Conservation (phyloP, 2,888 invertebrate genomes). For the Cordilura impudica region DNA sequence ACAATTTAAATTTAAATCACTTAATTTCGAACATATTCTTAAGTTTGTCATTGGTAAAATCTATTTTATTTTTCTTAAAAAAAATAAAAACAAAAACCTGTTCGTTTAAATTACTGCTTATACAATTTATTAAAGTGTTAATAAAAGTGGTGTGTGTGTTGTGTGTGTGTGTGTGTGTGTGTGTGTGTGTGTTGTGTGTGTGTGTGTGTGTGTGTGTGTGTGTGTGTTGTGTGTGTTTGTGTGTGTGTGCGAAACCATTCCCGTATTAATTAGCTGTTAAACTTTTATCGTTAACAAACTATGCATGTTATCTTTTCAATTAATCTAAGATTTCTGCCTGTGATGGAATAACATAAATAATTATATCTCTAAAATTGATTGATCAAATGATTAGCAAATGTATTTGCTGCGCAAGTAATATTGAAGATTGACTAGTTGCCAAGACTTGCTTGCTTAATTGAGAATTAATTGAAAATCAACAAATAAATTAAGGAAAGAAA, state of each 20-base stretch:
- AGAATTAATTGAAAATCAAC: slow-evolving; percentile 57
- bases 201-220: slow-evolving; percentile 29
- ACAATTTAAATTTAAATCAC: too few species aligned
- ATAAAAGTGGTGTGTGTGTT: too few species aligned
- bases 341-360: slow-evolving; percentile 15
- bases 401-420: not conserved
- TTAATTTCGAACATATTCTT: too few species aligned
- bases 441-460: slow-evolving; percentile 27
- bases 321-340: slow-evolving; percentile 48
- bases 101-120: too few species aligned
- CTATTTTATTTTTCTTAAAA: too few species aligned
- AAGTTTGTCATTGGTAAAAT: too few species aligned
- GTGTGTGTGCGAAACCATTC: slow-evolving; percentile 1
- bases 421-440: not conserved
- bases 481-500: slow-evolving; percentile 34
- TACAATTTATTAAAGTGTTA: too few species aligned
- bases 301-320: slow-evolving; percentile 57
- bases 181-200: slow-evolving; percentile 24
- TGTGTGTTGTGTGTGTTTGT: not conserved
- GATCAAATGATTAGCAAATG: slow-evolving; percentile 57
- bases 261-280: slow-evolving; percentile 39
- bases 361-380: slow-evolving; percentile 48
- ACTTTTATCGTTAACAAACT: slow-evolving; percentile 15
- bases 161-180: too few species aligned
- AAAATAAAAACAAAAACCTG: too few species aligned